Base-by-base conservation (phyloP, 2,888 invertebrate species). In the Drosophila mimica region DNA sequence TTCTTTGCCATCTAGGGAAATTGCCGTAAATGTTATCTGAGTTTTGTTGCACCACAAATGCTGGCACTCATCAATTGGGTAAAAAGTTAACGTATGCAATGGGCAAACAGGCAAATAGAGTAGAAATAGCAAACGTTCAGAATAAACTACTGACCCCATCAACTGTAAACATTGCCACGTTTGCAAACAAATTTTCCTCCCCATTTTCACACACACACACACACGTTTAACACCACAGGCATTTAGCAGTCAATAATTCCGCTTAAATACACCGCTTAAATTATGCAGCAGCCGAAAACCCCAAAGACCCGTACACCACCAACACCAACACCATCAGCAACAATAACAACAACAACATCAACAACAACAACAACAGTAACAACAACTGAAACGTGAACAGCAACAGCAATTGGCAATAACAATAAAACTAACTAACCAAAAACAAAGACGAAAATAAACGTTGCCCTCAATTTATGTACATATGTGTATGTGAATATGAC, bases 161-260 rank as follows among this genome's bases (percentile, higher is more conserved):
- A 69, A 30, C 46, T 48, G 53, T 11, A 28, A n/a, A 69, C 17
- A 38, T 34, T 40, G 25, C 25, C 28, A 59, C 43, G n/a, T 38
- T 34, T 46, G 25, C 15, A 25, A 46, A 46, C 46, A 25, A 25
- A 46, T 25, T 25, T 9, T 1, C 2, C 25, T 13, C 5, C 20
- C 25, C 11, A 36, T 58, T 31, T 52, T 33, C 40, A 49, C 20
- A 17, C 17, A 9, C 38, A 60, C n/a, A 51, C 52, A 9, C 38
- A 60, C n/a, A 51, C 52, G 31, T 25, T 62, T 46, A 49, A 33
- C 38, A 61, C 60, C 70, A 58, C 49, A 59, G 54, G 60, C 77
- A 69, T 74, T 83, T 76, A 70, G 67, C 78, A 87, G 88, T 71
- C 91, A 89, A 90, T 90, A 90, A 89, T 87, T 87, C 85, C 84